Evolutionary conservation across 2,888 invertebrate genomes (phyloP).

Genomic region (Lissonota sp.): DNA sequence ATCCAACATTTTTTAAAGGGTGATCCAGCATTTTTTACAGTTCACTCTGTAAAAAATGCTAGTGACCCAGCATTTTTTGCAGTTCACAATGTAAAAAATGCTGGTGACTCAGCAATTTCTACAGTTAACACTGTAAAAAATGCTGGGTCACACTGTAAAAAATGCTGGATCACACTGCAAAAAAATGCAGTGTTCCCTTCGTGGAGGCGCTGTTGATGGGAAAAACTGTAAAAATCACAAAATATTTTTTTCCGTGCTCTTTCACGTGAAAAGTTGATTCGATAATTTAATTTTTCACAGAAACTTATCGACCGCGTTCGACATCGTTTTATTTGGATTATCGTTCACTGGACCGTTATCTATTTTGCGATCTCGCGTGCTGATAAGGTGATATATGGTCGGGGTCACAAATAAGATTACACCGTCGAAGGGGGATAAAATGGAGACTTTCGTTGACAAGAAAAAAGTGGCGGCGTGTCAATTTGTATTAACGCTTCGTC

Average conservation of each 20-base stretch:
- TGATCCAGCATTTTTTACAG: too few species aligned
- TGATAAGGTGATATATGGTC: conserved; percentile 32
- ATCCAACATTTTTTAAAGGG: too few species aligned
- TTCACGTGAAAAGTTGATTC: conserved; percentile 1
- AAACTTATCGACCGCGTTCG: not conserved
- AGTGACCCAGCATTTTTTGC: too few species aligned
- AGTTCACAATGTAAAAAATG: too few species aligned
- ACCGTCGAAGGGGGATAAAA: not conserved
- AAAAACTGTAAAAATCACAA: not conserved
- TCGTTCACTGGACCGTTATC: conserved; percentile 11
- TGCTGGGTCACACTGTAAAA: too few species aligned
- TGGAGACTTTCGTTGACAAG: not conserved
- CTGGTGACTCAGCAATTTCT: too few species aligned
- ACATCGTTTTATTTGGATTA: conserved; percentile 28
- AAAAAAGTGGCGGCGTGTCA: not conserved
- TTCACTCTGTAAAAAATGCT: too few species aligned
- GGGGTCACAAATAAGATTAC: conserved; percentile 41
- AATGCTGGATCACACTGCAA: too few species aligned
- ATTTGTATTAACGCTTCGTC: not conserved
- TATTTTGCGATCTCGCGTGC: conserved; percentile 28
- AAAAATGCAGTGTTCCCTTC: too few species aligned
- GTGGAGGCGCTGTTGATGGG: too few species aligned
- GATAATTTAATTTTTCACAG: not conserved
- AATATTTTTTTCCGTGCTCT: not conserved
- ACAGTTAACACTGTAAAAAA: too few species aligned